phyloP scores from a whole-genome alignment of 2,888 invertebrate genomes.

The Drepanosiphum platanoidis region DNA sequence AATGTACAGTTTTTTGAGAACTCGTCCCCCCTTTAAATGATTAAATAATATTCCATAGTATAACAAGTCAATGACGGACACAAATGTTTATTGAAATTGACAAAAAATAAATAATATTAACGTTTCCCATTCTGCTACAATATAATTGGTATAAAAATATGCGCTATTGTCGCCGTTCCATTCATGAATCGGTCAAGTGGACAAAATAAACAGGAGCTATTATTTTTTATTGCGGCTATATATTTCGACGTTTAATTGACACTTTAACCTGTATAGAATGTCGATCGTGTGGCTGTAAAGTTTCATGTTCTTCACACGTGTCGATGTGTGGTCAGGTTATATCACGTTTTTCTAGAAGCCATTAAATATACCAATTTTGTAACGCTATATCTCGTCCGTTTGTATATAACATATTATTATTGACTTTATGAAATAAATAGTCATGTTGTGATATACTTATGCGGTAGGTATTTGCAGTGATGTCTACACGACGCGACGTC shows the following conservation, averaged over 20 bases:
- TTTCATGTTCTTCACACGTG: constrained; percentile 12
- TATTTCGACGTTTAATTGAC: constrained; percentile 7
- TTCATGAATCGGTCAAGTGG: not conserved
- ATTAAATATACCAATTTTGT: not conserved
- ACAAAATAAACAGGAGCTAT: not conserved
- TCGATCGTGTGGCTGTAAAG: not conserved
- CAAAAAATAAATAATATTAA: not conserved
- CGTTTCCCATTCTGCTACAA: not conserved
- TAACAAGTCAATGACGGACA: too few species aligned
- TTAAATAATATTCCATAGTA: too few species aligned
- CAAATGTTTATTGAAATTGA: not conserved
- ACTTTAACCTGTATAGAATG: not conserved
- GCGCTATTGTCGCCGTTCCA: not conserved
- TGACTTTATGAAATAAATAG: not conserved
- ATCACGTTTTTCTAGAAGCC: not conserved
- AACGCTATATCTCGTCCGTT: not conserved
- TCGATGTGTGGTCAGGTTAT: not conserved
- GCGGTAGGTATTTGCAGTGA: not conserved
- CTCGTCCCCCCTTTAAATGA: too few species aligned
- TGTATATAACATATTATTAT: not conserved
- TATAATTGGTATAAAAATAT: not conserved
- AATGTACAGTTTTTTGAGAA: too few species aligned
- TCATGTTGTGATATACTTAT: not conserved
- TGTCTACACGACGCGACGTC: not conserved
- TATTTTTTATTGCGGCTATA: not conserved